phyloP scores from a whole-genome alignment of 2,888 invertebrate species.

The Chymomyza fuscimana region DNA sequence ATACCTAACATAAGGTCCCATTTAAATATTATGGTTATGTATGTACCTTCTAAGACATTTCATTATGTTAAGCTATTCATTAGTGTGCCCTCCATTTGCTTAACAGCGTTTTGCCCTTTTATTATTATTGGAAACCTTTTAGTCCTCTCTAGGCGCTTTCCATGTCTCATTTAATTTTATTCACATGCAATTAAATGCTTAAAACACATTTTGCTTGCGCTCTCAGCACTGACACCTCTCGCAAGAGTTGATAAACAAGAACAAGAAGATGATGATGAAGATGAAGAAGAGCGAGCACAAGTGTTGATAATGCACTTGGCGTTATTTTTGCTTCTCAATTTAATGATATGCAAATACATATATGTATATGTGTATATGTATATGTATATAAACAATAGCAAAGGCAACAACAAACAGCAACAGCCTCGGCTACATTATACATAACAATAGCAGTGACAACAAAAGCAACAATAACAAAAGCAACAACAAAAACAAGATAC shows the following conservation, averaged over 20 bases:
- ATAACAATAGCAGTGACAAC: slow-evolving; percentile 12
- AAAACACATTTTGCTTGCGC: background rate
- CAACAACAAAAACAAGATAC: slow-evolving; percentile 36
- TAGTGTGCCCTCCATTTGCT: background rate
- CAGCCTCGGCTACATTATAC: background rate
- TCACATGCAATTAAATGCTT: background rate
- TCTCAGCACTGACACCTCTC: background rate
- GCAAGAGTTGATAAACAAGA: background rate
- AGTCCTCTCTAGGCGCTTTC: background rate
- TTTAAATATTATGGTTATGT: too few relatives aligned
- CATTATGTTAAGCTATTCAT: background rate
- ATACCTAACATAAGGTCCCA: too few relatives aligned
- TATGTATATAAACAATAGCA: background rate
- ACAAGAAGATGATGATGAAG: too few relatives aligned
- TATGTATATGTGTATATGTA: slow-evolving; percentile 15
- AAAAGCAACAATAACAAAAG: too few relatives aligned
- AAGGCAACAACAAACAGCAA: slow-evolving; percentile 19
- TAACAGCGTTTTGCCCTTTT: background rate
- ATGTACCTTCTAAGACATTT: too few relatives aligned
- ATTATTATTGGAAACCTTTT: background rate
- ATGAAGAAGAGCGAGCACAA: slow-evolving; percentile 16
- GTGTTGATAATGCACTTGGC: slow-evolving; percentile 59
- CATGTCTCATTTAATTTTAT: background rate
- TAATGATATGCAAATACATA: slow-evolving; percentile 69
- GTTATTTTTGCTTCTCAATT: slow-evolving; percentile 44